A percentile compares a stretch with the other conserved stretches of the same genome.
phyloP scores from a whole-genome alignment of 2,113 vertebrate species.

The Hydropotes inermis region DNA sequence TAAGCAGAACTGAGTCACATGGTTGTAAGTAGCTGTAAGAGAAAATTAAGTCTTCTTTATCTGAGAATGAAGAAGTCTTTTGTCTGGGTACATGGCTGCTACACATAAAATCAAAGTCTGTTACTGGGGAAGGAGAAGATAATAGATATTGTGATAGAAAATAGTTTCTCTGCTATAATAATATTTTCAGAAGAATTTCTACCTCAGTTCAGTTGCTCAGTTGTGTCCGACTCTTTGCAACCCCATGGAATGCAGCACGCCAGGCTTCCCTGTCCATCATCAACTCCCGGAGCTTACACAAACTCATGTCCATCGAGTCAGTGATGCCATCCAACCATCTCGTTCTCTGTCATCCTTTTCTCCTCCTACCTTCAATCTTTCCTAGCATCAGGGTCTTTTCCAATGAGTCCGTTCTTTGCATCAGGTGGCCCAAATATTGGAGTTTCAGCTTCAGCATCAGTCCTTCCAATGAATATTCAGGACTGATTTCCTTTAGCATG shows the following conservation, averaged over 20 bases:
- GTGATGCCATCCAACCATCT: not conserved
- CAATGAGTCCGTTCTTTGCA: not conserved
- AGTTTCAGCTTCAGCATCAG: not conserved
- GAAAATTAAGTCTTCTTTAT: not conserved
- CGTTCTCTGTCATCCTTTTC: not conserved
- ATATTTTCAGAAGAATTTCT: not conserved
- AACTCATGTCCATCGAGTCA: not conserved
- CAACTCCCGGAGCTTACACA: not conserved
- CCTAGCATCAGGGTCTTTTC: not conserved
- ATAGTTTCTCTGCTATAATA: not conserved
- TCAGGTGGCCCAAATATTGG: not conserved
- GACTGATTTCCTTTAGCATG: not conserved
- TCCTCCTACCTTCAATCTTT: not conserved
- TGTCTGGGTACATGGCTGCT: not conserved
- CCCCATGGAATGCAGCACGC: not conserved
- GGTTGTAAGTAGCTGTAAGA: not conserved
- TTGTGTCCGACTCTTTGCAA: not conserved
- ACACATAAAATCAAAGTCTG: not conserved
- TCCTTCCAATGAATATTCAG: not conserved
- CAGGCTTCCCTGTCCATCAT: not conserved
- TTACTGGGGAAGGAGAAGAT: not conserved
- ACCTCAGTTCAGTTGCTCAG: not conserved
- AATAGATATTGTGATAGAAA: not conserved
- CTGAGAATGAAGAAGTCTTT: not conserved
- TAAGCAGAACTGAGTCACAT: not conserved